Percentiles rank a stretch among this genome's conserved stretches.
Conservation (phyloP, 1,140 invertebrate species). For the Habropoda laboriosa region DNA sequence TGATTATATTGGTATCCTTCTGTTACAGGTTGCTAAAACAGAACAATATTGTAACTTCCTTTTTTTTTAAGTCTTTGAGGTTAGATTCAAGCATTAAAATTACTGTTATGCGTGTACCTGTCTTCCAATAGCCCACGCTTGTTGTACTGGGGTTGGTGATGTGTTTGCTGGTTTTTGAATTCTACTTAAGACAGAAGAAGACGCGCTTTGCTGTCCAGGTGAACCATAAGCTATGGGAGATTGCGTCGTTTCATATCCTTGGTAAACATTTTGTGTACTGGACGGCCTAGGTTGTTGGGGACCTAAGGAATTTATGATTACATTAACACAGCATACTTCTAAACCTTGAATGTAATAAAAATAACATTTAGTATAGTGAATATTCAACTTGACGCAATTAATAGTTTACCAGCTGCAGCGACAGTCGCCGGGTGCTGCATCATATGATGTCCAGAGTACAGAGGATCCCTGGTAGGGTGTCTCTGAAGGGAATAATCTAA, state of each 20-base stretch:
- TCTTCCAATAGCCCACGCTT: conserved; percentile 83
- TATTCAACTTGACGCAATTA: neutral
- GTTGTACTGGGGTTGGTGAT: conserved; percentile 86
- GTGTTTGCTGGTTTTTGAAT: conserved; percentile 86
- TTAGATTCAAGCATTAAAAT: neutral
- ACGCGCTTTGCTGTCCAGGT: conserved; percentile 81
- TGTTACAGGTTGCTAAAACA: conserved; percentile 79
- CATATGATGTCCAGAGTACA: conserved; percentile 80
- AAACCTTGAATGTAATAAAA: neutral
- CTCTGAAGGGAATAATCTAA: conserved; percentile 89
- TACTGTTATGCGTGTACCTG: conserved; percentile 66
- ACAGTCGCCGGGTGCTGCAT: conserved; percentile 79
- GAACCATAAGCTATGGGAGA: conserved; percentile 86
- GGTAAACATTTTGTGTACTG: conserved; percentile 87
- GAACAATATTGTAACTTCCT: neutral
- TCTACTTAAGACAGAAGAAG: conserved; percentile 83
- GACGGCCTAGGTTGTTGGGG: conserved; percentile 83
- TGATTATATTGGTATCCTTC: conserved; percentile 90
- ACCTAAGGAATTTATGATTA: conserved; percentile 60
- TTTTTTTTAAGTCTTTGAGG: neutral
- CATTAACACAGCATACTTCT: neutral
- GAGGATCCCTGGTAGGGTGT: conserved; percentile 76
- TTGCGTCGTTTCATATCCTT: conserved; percentile 86
- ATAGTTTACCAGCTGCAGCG: conserved; percentile 71
- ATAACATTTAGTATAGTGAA: neutral